phyloP scores from a whole-genome alignment of 64 coral and sea anemone species.

The Catalaphyllia jardinei region DNA sequence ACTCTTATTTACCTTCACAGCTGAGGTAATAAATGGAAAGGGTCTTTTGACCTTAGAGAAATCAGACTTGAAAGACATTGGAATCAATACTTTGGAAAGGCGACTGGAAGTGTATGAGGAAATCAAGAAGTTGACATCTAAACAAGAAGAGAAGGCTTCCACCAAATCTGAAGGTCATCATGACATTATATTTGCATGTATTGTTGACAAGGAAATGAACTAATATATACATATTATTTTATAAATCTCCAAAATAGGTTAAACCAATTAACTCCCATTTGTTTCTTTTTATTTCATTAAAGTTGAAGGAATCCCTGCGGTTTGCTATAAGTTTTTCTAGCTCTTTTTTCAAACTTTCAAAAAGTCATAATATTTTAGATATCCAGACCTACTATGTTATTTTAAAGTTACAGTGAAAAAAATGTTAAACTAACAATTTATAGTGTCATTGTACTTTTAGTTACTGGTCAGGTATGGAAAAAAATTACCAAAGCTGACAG shows the following conservation, averaged over 20 bases:
- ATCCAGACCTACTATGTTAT: neutral
- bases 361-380: neutral
- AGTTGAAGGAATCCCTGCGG: too few relatives aligned
- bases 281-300: too few relatives aligned
- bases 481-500: slow-evolving; percentile 38
- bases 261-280: too few relatives aligned
- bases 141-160: slow-evolving; percentile 4
- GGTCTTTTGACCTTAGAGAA: slow-evolving; percentile 19
- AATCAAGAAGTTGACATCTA: neutral
- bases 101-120: slow-evolving; percentile 41
- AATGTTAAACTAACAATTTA: neutral
- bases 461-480: slow-evolving; percentile 12
- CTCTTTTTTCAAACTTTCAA: too few relatives aligned
- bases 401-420: neutral
- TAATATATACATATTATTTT: too few relatives aligned
- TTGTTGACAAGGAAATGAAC: neutral
- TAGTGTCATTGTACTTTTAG: neutral
- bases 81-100: slow-evolving; percentile 29
- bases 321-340: too few relatives aligned
- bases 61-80: slow-evolving; percentile 42
- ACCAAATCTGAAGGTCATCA: slow-evolving; percentile 1
- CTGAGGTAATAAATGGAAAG: slow-evolving; percentile 37
- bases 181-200: neutral
- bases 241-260: neutral
- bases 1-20: slow-evolving; percentile 8